Conservation (phyloP, 2,113 vertebrate species). For the Heterotilapia buettikoferi region DNA sequence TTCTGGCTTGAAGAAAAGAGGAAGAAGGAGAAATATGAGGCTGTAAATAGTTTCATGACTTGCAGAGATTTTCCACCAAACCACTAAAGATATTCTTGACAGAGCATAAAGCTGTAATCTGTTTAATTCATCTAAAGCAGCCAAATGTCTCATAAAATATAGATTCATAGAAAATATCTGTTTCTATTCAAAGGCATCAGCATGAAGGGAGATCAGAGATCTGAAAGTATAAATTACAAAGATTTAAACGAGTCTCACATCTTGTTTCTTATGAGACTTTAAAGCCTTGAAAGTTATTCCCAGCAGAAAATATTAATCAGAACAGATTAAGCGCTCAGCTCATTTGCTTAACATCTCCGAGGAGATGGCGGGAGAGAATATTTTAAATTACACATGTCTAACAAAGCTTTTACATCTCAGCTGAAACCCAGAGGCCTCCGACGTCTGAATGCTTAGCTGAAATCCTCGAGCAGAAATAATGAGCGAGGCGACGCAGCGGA, state of each 20-base stretch:
- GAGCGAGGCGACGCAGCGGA: not conserved
- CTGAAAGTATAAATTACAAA: conserved; percentile 29
- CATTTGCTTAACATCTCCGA: conserved; percentile 53
- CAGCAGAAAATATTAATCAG: conserved; percentile 60
- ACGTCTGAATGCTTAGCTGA: conserved; percentile 9
- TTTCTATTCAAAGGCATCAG: not conserved
- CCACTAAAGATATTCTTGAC: conserved; percentile 12
- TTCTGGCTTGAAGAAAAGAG: not conserved
- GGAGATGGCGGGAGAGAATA: conserved; percentile 5
- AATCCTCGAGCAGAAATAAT: conserved; percentile 20
- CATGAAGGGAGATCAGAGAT: not conserved
- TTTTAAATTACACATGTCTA: conserved; percentile 37
- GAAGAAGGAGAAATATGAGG: not conserved
- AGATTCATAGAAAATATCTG: conserved; percentile 23
- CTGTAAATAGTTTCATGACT: not conserved
- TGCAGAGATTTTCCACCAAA: conserved; percentile 4
- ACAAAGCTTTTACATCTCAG: conserved; percentile 38
- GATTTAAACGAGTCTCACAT: conserved; percentile 51
- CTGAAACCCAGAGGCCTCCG: not conserved
- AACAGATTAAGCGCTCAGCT: conserved; percentile 52
- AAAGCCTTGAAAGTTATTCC: conserved; percentile 59
- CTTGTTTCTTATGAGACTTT: conserved; percentile 43
- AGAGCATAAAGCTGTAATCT: not conserved
- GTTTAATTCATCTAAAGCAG: conserved; percentile 16
- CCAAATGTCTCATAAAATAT: conserved; percentile 23